Evolutionary conservation across 37 sponge, comb jelly and placozoan genomes (phyloP).

Genomic region (Tethya wilhelma): DNA sequence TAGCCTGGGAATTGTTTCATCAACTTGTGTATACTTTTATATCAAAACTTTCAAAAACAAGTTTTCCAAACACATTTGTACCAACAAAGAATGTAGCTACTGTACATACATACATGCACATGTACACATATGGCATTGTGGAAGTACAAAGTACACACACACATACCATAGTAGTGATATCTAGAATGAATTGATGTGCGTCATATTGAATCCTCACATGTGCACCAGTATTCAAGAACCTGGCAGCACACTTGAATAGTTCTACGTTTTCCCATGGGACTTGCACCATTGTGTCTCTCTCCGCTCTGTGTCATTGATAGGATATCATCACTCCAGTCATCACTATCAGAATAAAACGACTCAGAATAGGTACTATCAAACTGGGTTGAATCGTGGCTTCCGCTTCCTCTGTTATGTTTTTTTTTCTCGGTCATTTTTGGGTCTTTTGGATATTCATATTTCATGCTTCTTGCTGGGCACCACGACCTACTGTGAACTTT

Average conservation of each 20-base stretch:
- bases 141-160: no score
- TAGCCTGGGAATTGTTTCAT: no score
- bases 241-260: constrained; percentile 85
- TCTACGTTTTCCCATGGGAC: constrained; percentile 26
- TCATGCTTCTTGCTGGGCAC: constrained; percentile 73
- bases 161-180: no score
- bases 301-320: neutral
- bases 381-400: neutral
- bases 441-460: constrained; percentile 35
- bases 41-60: no score
- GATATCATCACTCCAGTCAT: neutral
- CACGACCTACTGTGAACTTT: constrained; percentile 50
- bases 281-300: neutral
- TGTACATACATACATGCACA: no score
- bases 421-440: neutral
- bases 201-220: constrained; percentile 41
- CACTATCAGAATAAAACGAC: neutral
- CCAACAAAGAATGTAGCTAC: no score
- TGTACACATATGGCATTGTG: no score
- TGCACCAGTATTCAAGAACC: constrained; percentile 80
- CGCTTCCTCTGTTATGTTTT: neutral
- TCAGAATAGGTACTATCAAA: neutral
- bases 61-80: no score
- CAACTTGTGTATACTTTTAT: no score
- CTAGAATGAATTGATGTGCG: no score